Evolutionary conservation across 1,140 invertebrate genomes (phyloP), one percentile per base, ranked within the genome.

Genomic region (Ips typographus): DNA sequence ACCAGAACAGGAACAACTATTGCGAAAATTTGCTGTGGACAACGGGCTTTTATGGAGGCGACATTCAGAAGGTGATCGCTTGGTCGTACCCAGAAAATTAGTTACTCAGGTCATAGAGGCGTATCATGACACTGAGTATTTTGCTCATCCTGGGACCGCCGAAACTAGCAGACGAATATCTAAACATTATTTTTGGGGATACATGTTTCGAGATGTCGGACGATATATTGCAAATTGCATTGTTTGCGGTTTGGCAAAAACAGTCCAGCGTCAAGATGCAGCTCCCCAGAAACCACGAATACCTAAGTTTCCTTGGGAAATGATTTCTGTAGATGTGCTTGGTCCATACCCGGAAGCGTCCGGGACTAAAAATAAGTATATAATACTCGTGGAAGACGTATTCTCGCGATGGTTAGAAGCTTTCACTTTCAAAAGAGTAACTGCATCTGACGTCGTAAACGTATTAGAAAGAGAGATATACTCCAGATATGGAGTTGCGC

Each of bases 201-300:
- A 22, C 22, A 22, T 22, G 22, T 22, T 22, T 22, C 22, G 22
- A 22, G 22, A 22, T 22, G 22, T 22, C 22, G 22, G 22, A 22
- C 22, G 22, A 22, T 22, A 22, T 22, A 22, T 22, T 22, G 22
- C 22, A 22, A 22, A 22, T 22, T 22, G 22, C 22, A 22, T 6
- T 2, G 76, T 80, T 52, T 74, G 77, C 2, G 72, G 76, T 56
- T 70, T 72, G 8, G 53, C 73, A 59, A 52, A 73, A 51, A 72
- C 72, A 5, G 4, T 8, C 3, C 40, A 2, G 38, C 56, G 7
- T 8, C 1, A 36, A 8, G 41, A 22, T 22, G 2, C 56, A 37
- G 7, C 41, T 58, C 4, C 38, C 39, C 7, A 22, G 22, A 22
- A 22, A 22, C 22, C 22, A 22, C 22, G 22, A 22, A 22, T 22